Percentiles rank a stretch among this genome's conserved stretches.
These are phyloP conservation scores for Anthophora plumipes DNA, from an alignment of 2,888 invertebrate species.

Conservation along the genomic window DNA sequence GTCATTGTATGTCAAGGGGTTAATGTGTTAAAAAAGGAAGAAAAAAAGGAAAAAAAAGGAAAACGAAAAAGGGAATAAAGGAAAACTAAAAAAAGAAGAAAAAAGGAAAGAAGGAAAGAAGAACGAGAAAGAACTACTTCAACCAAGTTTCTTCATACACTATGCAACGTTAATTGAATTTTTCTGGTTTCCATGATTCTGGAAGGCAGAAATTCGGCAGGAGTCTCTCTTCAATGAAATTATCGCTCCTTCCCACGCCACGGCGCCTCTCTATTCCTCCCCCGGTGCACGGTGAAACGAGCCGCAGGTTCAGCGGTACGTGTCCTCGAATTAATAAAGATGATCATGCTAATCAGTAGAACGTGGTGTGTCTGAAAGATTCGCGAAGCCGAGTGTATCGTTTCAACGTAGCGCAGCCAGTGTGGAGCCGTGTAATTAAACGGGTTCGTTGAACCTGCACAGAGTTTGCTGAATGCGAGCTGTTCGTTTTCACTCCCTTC, in stretches of 20 bases:
- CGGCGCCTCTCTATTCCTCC: background rate
- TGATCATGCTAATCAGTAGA: slow-evolving; percentile 57
- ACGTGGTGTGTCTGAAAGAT: slow-evolving; percentile 47
- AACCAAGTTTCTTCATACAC: too few relatives aligned
- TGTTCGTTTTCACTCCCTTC: slow-evolving; percentile 40
- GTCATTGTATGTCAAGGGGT: too few relatives aligned
- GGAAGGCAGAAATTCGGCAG: background rate
- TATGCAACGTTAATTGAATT: too few relatives aligned
- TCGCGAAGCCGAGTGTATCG: slow-evolving; percentile 53
- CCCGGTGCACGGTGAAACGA: background rate
- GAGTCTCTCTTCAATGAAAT: background rate
- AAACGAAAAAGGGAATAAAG: too few relatives aligned
- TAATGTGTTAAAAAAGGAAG: too few relatives aligned
- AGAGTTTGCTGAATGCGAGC: slow-evolving; percentile 52
- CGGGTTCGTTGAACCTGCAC: slow-evolving; percentile 50
- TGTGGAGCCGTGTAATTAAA: slow-evolving; percentile 57
- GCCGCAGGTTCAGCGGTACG: slow-evolving; percentile 42
- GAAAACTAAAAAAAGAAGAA: too few relatives aligned
- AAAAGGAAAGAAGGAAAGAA: too few relatives aligned
- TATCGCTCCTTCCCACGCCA: background rate
- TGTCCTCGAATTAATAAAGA: slow-evolving; percentile 61
- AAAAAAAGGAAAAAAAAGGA: too few relatives aligned
- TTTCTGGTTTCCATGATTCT: background rate
- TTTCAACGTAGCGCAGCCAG: slow-evolving; percentile 42
- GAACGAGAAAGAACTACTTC: too few relatives aligned